Base-by-base conservation (phyloP, 1,140 invertebrate species). In the Dreissena rostriformis region DNA sequence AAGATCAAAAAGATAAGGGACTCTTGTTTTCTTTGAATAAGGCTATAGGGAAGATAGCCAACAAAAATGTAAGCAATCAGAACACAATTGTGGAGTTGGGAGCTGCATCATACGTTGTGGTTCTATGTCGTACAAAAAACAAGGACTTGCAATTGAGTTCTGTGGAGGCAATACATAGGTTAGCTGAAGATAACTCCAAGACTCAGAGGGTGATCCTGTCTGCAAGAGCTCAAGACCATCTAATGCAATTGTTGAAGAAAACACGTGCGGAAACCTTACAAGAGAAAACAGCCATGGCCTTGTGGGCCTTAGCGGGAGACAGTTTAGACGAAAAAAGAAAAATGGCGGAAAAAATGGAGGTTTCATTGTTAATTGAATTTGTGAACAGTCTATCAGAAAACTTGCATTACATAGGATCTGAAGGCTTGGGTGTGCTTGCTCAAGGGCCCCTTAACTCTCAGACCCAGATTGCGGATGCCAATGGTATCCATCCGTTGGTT, bases 271-370 rank as follows among this genome's bases (percentile, higher is more conserved):
- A 91, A 49, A 76, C 86, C 19, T 74, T 93, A 6, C 90, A 90
- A 78, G 91, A 93, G 83, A 92, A 91, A 84, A 93, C 92, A 24
- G 92, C 92, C 11, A 85, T 88, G 71, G 91, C 92, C 8, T 79
- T 93, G 51, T 93, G 93, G 93, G 90, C 92, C n/a, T 70, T 93
- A 22, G 92, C 92, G 11, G 93, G 93, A 6, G 82, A 89, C 15
- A 88, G 90, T 79, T 71, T 88, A 65, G 91, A 93, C 51, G 88
- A 91, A 51, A 89, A 90, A 73, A 82, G 92, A 29, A 87, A 89
- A 14, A 93, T 93, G 86, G 92, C 93, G 0, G 88, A 86, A 63
- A 88, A 87, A 55, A 93, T 93, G 75, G 91, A 91, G 28, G 92
- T 93, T 29, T 87, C 88, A 15, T 86, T 89, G 68, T 82, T 93